Evolutionary conservation across 2,888 invertebrate genomes (phyloP).

Genomic region (Blomia tropicalis): DNA sequence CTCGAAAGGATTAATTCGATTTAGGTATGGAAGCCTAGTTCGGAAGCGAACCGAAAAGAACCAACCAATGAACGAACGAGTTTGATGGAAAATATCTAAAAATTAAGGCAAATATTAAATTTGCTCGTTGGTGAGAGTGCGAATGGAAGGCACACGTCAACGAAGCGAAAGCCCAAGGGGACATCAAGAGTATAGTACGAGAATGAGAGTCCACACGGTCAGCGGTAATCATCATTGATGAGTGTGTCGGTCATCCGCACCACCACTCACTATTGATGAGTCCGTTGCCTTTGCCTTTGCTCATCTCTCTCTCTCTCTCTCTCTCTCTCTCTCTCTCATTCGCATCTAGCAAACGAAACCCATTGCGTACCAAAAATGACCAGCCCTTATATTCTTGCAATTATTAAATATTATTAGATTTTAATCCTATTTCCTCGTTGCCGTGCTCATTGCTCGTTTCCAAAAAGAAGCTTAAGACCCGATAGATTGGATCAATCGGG

Average conservation of each 20-base stretch:
- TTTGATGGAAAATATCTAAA: neutral
- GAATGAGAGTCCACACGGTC: neutral
- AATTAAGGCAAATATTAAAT: constrained; percentile 11
- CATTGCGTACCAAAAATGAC: no score
- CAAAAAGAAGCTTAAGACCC: no score
- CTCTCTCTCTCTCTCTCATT: neutral
- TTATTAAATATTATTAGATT: neutral
- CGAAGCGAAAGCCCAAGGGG: constrained; percentile 7
- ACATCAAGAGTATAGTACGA: neutral
- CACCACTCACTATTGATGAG: no score
- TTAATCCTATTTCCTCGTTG: neutral
- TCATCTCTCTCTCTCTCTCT: neutral
- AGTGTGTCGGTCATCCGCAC: no score
- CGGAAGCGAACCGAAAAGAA: no score
- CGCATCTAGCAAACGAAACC: neutral
- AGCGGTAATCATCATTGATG: neutral
- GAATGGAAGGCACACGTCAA: neutral
- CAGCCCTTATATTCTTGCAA: no score
- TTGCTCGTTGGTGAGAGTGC: neutral
- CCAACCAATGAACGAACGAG: neutral
- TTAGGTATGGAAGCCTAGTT: no score
- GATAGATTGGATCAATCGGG: no score
- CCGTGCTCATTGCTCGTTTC: no score
- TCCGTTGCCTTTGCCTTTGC: no score
- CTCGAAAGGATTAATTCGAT: neutral